Conservation (phyloP, 2,113 vertebrate species). For the Calyptomena viridis region DNA sequence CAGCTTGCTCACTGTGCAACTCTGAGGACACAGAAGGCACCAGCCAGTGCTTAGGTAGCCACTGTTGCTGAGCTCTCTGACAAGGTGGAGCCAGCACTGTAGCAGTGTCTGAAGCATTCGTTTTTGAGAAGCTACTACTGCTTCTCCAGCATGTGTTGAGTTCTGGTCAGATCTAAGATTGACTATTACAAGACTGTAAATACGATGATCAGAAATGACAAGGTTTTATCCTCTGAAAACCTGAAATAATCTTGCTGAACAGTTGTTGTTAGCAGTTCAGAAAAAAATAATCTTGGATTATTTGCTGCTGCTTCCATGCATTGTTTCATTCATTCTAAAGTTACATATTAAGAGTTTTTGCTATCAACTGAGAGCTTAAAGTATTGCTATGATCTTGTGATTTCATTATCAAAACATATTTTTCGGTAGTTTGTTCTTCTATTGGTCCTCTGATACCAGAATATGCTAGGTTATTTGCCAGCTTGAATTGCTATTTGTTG, state of each 20-base stretch:
- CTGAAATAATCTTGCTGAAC: not conserved
- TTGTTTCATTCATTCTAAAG: not conserved
- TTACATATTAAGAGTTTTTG: not conserved
- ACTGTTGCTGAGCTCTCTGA: not conserved
- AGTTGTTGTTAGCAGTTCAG: not conserved
- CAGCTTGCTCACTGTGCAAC: not conserved
- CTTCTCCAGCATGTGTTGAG: not conserved
- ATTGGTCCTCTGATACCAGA: not conserved
- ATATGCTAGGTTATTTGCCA: not conserved
- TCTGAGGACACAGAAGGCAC: not conserved
- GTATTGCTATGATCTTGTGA: accelerated
- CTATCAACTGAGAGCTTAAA: not conserved
- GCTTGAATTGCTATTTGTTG: not conserved
- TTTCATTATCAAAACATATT: not conserved
- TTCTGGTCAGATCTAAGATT: not conserved
- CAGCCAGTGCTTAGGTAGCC: not conserved
- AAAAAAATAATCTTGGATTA: not conserved
- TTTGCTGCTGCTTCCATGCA: not conserved
- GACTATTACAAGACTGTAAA: not conserved
- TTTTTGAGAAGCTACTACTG: not conserved
- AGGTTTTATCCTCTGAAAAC: not conserved
- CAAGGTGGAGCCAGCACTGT: not conserved
- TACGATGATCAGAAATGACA: not conserved
- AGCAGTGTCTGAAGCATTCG: not conserved
- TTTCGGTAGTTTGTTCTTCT: not conserved